Percentiles rank a stretch among this genome's conserved stretches.
These are phyloP conservation scores for Bambusicola thoracicus DNA, from an alignment of 2,113 vertebrate species.

Conservation along the genomic window DNA sequence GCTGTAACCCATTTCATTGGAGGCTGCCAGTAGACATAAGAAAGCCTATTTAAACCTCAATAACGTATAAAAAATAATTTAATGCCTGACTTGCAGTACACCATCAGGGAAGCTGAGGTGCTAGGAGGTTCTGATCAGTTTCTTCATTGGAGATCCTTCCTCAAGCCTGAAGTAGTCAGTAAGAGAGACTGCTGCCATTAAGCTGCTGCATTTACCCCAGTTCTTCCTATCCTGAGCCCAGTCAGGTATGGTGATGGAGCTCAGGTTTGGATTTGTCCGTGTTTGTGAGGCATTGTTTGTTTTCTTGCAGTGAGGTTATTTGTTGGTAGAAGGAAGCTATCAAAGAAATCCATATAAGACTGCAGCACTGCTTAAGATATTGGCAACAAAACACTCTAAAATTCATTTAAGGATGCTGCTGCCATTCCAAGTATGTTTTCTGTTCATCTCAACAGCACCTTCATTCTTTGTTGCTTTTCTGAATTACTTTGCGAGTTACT, in stretches of 20 bases:
- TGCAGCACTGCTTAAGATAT: slow-evolving; percentile 37
- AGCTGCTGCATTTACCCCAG: not conserved
- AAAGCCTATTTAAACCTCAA: not conserved
- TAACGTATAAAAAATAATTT: not conserved
- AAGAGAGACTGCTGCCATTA: not conserved
- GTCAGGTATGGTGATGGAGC: not conserved
- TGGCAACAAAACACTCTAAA: slow-evolving; percentile 42
- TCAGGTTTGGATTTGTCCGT: not conserved
- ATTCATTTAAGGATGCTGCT: slow-evolving; percentile 56
- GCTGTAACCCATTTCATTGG: not conserved
- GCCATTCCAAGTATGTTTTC: slow-evolving; percentile 52
- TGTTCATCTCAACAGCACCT: slow-evolving; percentile 56
- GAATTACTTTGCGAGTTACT: slow-evolving; percentile 60
- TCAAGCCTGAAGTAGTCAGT: not conserved
- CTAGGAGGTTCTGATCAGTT: rapidly evolving
- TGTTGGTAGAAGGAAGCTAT: slow-evolving; percentile 3
- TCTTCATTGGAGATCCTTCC: rapidly evolving
- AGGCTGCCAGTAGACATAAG: not conserved
- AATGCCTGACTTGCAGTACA: not conserved
- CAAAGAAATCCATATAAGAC: slow-evolving; percentile 38
- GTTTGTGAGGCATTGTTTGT: rapidly evolving
- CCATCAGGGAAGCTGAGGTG: not conserved
- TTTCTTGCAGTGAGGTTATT: not conserved
- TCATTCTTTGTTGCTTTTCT: slow-evolving; percentile 64
- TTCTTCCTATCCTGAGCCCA: not conserved